phyloP scores from a whole-genome alignment of 2,888 invertebrate genomes.

The Caenorhabditis sp. region DNA sequence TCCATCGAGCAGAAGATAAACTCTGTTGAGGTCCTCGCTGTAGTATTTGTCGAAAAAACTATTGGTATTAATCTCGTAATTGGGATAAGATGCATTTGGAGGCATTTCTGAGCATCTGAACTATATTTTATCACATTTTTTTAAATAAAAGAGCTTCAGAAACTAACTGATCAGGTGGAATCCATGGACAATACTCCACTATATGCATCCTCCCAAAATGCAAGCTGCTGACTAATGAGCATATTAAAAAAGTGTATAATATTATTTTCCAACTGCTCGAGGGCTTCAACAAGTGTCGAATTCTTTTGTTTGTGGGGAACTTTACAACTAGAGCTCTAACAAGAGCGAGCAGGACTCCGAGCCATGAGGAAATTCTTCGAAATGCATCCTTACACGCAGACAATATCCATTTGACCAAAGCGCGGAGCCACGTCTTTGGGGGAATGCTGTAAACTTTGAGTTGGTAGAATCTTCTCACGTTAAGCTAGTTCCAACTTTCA shows the following conservation, averaged over 20 bases:
- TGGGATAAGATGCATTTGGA: neutral
- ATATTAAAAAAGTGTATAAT: neutral
- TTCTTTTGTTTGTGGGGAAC: neutral
- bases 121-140: neutral
- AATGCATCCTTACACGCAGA: neutral
- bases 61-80: neutral
- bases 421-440: neutral
- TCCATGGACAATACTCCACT: neutral
- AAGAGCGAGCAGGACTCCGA: neutral
- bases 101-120: neutral
- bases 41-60: neutral
- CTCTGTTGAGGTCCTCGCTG: neutral
- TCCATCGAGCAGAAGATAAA: neutral
- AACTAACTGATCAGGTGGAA: neutral
- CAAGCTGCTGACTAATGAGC: neutral
- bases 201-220: neutral
- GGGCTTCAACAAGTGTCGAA: neutral
- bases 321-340: neutral
- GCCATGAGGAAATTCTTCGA: neutral
- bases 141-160: neutral
- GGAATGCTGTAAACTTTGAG: neutral
- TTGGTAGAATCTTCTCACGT: neutral
- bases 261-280: neutral
- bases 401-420: neutral
- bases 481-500: too few species aligned